A percentile compares a stretch with the other conserved stretches of the same genome.
These are phyloP conservation scores for Endomychus coccineus DNA, from an alignment of 2,888 invertebrate species.

Conservation along the genomic window DNA sequence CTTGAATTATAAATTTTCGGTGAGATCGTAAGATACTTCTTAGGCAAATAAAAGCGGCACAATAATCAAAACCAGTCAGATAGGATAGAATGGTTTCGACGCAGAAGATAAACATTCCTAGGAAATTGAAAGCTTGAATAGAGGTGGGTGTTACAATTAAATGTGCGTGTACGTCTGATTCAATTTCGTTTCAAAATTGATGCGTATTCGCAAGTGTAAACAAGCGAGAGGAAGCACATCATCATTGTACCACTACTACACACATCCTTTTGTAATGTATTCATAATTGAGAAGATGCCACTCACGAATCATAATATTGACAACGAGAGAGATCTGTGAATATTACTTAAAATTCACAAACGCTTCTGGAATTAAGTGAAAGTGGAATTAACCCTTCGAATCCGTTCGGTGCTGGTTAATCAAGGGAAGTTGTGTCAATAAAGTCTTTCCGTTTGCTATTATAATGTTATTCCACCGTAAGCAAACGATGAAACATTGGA, in stretches of 20 bases:
- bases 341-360: constrained; percentile 42
- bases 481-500: too few species aligned
- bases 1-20: too few species aligned
- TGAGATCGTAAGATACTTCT: too few species aligned
- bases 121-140: constrained; percentile 42
- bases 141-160: constrained; percentile 43
- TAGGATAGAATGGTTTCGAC: constrained; percentile 30
- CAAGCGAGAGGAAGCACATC: constrained; percentile 19
- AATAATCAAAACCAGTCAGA: constrained; percentile 29
- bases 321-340: constrained; percentile 30
- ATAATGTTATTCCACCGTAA: too few species aligned
- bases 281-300: constrained; percentile 39
- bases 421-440: constrained; percentile 31
- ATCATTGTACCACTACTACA: constrained; percentile 3
- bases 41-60: constrained; percentile 34
- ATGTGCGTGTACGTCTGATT: constrained; percentile 38
- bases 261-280: constrained; percentile 36
- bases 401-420: constrained; percentile 35
- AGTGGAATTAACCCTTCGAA: constrained; percentile 39
- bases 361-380: constrained; percentile 41
- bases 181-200: constrained; percentile 40
- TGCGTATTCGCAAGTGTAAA: constrained; percentile 38
- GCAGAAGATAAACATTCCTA: constrained; percentile 42
- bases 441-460: too few species aligned
- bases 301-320: constrained; percentile 44